Conservation (phyloP, 2,113 vertebrate genomes). For the Boulengeromyrus knoepffleri region DNA sequence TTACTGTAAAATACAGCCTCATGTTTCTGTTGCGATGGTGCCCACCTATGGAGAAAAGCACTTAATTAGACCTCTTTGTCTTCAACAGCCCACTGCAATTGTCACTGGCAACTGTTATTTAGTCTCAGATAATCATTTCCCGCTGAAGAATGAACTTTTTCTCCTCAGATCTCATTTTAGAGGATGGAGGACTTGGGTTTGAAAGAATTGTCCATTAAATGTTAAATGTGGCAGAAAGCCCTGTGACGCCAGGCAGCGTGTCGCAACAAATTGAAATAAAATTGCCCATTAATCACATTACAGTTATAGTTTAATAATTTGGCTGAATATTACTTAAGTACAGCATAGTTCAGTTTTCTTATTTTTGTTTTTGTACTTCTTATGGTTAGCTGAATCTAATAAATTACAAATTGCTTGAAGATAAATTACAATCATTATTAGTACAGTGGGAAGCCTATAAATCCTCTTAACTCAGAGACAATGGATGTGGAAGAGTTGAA, state of each 20-base stretch:
- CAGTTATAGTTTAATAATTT: background rate
- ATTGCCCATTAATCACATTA: background rate
- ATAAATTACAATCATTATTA: background rate
- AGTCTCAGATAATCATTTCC: background rate
- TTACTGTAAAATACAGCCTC: background rate
- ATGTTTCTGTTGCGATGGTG: background rate
- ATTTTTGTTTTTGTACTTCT: background rate
- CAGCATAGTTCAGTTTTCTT: background rate
- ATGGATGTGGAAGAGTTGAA: background rate
- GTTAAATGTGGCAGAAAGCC: background rate
- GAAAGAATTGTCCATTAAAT: background rate
- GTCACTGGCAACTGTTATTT: background rate
- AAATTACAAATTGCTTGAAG: background rate
- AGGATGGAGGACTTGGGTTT: background rate
- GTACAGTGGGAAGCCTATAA: background rate
- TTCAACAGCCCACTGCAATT: background rate
- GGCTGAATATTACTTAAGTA: background rate
- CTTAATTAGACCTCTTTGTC: conserved; percentile 1
- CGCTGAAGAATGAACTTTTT: background rate
- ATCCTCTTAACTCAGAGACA: background rate
- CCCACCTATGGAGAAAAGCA: conserved; percentile 3
- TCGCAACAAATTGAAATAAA: background rate
- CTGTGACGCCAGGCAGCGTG: background rate
- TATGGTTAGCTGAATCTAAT: background rate
- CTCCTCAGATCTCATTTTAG: background rate